Evolutionary conservation across 1,140 invertebrate genomes (phyloP).

Genomic region (Temnothorax nylanderi): DNA sequence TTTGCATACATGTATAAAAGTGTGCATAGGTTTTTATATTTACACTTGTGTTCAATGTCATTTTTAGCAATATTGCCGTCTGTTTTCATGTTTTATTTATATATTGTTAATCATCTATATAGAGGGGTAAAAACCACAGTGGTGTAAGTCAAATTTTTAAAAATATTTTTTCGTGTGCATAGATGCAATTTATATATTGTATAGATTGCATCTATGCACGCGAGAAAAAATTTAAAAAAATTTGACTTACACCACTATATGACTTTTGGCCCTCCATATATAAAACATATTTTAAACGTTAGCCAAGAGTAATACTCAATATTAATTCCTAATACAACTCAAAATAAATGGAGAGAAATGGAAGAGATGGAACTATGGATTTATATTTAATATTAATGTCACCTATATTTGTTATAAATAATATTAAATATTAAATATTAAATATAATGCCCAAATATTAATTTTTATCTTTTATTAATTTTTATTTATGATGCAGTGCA

Average conservation of each 20-base stretch:
- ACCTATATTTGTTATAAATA: not conserved
- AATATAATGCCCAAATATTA: not conserved
- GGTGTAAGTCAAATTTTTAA: too few relatives aligned
- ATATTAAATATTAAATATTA: not conserved
- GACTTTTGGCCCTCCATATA: too few relatives aligned
- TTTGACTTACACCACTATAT: too few relatives aligned
- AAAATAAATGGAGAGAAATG: not conserved
- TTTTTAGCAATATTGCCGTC: not conserved
- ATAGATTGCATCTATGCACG: too few relatives aligned
- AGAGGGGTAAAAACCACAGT: too few relatives aligned
- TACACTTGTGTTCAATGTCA: not conserved
- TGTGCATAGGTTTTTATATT: not conserved
- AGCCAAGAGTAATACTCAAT: not conserved
- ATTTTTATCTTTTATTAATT: not conserved
- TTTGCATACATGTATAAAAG: not conserved
- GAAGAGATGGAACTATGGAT: not conserved
- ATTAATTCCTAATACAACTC: not conserved
- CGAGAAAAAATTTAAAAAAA: too few relatives aligned
- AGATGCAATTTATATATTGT: too few relatives aligned
- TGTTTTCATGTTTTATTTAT: not conserved
- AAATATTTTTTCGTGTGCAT: too few relatives aligned
- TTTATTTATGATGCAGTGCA: not conserved
- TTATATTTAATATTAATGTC: not conserved
- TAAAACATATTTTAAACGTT: not conserved
- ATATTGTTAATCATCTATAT: not conserved